Evolutionary conservation across 2,888 invertebrate species (phyloP), one percentile per base, ranked within the genome.

Genomic region (Catocala sponsa): DNA sequence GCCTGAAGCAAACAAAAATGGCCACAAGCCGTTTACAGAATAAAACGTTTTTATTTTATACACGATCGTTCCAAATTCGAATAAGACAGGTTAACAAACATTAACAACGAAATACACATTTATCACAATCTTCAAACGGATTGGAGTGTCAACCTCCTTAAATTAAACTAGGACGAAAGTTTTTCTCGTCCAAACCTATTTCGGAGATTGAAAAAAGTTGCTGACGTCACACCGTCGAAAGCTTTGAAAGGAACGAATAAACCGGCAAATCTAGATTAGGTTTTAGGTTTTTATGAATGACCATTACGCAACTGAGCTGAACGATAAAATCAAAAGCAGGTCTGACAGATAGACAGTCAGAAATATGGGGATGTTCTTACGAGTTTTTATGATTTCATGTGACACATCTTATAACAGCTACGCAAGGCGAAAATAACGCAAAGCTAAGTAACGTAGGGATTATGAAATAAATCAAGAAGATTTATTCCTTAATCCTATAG

Each of bases 311-410:
- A 51, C 69, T 55, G 53, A 56, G 58, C 48, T 49, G 44, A 58
- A 25, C 7, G 76, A 76, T 76, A 74, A 76, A 70, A 72, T 69
- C 65, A 70, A 59, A 76, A 63, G 48, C 53, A 63, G 63, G 72
- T 70, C 69, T 64, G 70, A 72, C 70, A 70, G 68, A 55, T 44
- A 54, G 55, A 68, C 59, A 70, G 66, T 59, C 64, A 74, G 71
- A 72, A 76, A 72, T 74, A 66, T 68, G 65, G 63, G 25, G 59
- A 33, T 55, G 48, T 56, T 25, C 59, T 65, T 54, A 60, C 54
- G 7, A 7, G 38, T 58, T 63, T 68, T 60, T 64, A 43, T 48
- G 49, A 46, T 55, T 65, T 63, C 63, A 49, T 59, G 59, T 51
- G 46, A 54, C 38, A 10, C 62, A 62, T 56, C 42, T 48, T 33